A percentile compares a stretch with the other conserved stretches of the same genome.
These are phyloP conservation scores for Aphaenogaster ashmeadi DNA, from an alignment of 1,140 invertebrate species.

Conservation along the genomic window DNA sequence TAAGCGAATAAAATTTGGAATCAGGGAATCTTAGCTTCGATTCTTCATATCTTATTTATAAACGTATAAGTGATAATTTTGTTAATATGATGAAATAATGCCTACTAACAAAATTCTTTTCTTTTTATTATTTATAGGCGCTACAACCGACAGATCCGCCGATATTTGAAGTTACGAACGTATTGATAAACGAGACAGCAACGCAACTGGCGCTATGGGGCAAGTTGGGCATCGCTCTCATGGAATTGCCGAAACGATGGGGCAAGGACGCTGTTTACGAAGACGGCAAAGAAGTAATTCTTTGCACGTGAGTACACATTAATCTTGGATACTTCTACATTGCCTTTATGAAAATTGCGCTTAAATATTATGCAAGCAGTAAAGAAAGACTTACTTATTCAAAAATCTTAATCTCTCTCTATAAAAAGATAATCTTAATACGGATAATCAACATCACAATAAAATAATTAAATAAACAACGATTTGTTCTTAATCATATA, in stretches of 20 bases:
- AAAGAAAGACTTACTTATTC: not conserved
- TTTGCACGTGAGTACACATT: slow-evolving; percentile 82
- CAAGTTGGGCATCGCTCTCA: slow-evolving; percentile 83
- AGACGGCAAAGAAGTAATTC: slow-evolving; percentile 81
- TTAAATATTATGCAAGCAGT: not conserved
- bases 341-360: not conserved
- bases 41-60: not conserved
- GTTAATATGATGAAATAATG: not conserved
- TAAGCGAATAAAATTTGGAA: not conserved
- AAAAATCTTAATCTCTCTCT: not conserved
- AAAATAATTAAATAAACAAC: not conserved
- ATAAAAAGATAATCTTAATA: not conserved
- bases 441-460: not conserved
- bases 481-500: slow-evolving; percentile 1
- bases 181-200: slow-evolving; percentile 85
- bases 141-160: slow-evolving; percentile 85
- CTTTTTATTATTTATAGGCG: slow-evolving; percentile 77
- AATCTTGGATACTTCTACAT: not conserved
- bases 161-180: slow-evolving; percentile 85
- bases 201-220: slow-evolving; percentile 85
- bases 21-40: not conserved
- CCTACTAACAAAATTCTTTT: not conserved
- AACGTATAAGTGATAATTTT: slow-evolving; percentile 8
- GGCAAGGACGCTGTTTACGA: slow-evolving; percentile 84
- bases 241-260: slow-evolving; percentile 86